Base-by-base conservation (phyloP, 2,797 vertebrate genomes). In the Podarcis lilfordi region DNA sequence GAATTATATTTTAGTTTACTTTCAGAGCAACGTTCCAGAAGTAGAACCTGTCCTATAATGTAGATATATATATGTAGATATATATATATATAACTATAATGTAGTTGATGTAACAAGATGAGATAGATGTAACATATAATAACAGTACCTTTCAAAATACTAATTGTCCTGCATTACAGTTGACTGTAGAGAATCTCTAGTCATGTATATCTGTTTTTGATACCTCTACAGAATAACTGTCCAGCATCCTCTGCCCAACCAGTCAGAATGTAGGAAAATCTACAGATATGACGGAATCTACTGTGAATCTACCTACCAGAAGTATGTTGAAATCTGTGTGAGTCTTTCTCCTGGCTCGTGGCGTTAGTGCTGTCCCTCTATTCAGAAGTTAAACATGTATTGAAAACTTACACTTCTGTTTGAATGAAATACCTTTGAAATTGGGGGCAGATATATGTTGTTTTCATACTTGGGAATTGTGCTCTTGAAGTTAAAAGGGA, bases 261-360 rank as follows among this genome's bases (percentile, higher is more conserved):
- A 97, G 95, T 97, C 97, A 97, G 97, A 97, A 97, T 97, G 97
- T 97, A 97, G 97, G 96, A 97, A 97, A 97, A 97, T 97, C 97
- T 97, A 97, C 97, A 96, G 97, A 96, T 97, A 97, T 97, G 97
- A 97, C 96, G 97, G 97, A 95, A 97, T 97, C 97, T 97, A 97
- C 97, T 97, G 97, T 97, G 97, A 97, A 97, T 97, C 97, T 97
- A 97, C 97, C 97, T 97, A 97, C 97, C 97, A 97, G 97, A 97
- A 97, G 97, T 97, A 97, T 97, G 97, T 97, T 97, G 97, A 97
- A 97, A 97, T 97, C 97, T 97, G 97, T 97, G 97, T 97, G 97
- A 97, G 97, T 97, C 97, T 97, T 96, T 95, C 96, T 96, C 96
- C 95, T 97, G 96, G 97, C 97, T 97, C 96, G 92, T 97, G 50